phyloP scores from a whole-genome alignment of 2,113 vertebrate species.

The Thomomys bottae region DNA sequence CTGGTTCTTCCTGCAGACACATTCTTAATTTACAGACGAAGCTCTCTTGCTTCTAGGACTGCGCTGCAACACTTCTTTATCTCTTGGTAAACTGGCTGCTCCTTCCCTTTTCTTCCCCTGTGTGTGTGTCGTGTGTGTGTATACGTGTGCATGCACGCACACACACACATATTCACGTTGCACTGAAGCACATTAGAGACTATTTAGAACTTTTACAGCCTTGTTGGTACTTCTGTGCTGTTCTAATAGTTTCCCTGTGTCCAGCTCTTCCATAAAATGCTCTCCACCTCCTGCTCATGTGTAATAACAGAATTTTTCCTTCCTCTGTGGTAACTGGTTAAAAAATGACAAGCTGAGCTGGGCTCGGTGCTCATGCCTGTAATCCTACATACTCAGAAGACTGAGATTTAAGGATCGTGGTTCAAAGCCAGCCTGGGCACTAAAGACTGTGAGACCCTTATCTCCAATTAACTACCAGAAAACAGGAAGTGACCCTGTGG shows the following conservation, averaged over 20 bases:
- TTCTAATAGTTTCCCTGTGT: not conserved
- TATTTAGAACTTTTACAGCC: not conserved
- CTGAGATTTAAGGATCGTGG: too few relatives aligned
- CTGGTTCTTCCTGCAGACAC: not conserved
- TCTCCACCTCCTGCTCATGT: not conserved
- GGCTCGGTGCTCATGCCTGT: too few relatives aligned
- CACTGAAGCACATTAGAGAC: not conserved
- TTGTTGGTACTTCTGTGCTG: not conserved
- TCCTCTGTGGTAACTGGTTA: not conserved
- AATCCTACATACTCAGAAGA: too few relatives aligned
- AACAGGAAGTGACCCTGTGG: too few relatives aligned
- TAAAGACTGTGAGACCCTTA: too few relatives aligned
- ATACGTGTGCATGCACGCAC: too few relatives aligned
- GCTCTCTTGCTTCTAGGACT: not conserved
- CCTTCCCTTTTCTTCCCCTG: not conserved
- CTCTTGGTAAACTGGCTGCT: not conserved
- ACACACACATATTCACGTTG: not conserved
- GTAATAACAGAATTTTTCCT: not conserved
- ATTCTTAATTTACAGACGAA: not conserved
- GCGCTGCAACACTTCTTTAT: not conserved
- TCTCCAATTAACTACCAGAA: too few relatives aligned
- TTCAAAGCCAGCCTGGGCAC: too few relatives aligned
- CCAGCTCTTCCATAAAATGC: not conserved
- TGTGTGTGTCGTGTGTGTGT: not conserved
- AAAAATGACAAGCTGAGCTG: conserved; percentile 15